Evolutionary conservation across 2,888 invertebrate genomes (phyloP).

Genomic region (Tillus elongatus): DNA sequence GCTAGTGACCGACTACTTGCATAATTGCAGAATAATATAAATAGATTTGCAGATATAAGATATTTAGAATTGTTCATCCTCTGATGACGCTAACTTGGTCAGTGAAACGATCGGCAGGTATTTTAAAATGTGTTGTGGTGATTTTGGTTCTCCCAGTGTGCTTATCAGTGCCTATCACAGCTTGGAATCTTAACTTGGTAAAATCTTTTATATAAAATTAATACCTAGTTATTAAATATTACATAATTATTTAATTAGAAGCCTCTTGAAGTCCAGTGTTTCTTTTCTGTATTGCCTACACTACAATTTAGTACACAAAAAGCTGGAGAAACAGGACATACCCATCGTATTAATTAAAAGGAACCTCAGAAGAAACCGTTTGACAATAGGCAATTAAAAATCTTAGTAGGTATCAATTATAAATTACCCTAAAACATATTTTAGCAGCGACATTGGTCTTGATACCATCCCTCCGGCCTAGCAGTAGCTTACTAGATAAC

Average conservation of each 20-base stretch:
- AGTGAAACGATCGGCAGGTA: too few relatives aligned
- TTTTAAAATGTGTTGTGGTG: too few relatives aligned
- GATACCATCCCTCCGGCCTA: slow-evolving; percentile 26
- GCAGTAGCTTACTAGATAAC: slow-evolving; percentile 35
- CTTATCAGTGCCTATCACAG: too few relatives aligned
- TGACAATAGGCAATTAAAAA: slow-evolving; percentile 32
- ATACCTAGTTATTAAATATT: too few relatives aligned
- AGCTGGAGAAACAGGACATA: not conserved
- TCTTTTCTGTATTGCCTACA: not conserved
- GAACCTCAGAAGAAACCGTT: slow-evolving; percentile 22
- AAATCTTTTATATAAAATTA: too few relatives aligned
- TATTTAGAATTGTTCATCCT: too few relatives aligned
- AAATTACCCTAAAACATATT: slow-evolving; percentile 38
- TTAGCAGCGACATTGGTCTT: slow-evolving; percentile 24
- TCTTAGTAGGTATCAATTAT: slow-evolving; percentile 35
- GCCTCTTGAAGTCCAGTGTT: not conserved
- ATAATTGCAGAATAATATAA: too few relatives aligned
- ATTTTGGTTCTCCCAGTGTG: too few relatives aligned
- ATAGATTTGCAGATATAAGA: too few relatives aligned
- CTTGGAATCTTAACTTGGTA: too few relatives aligned
- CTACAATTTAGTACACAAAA: not conserved
- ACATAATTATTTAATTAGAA: not conserved
- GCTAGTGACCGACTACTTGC: too few relatives aligned
- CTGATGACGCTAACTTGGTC: too few relatives aligned
- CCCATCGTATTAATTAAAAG: slow-evolving; percentile 25